phyloP scores from a whole-genome alignment of 2,797 vertebrate genomes.

The Chelidonichthys spinosus region DNA sequence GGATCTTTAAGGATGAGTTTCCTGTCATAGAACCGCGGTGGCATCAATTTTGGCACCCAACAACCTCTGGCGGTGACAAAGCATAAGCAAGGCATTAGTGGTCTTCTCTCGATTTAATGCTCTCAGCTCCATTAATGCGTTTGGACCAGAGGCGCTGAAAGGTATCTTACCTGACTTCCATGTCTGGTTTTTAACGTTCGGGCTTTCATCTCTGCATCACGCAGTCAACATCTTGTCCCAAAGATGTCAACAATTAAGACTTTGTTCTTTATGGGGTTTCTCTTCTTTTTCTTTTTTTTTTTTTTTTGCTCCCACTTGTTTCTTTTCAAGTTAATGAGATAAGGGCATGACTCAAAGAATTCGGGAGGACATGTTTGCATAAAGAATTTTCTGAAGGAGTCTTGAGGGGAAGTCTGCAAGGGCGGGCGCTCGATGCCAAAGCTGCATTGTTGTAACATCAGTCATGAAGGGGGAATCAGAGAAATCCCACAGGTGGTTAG shows the following conservation, averaged over 20 bases:
- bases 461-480: constrained; percentile 39
- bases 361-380: constrained; percentile 64
- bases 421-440: constrained; percentile 49
- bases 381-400: constrained; percentile 75
- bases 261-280: constrained; percentile 24
- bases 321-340: constrained; percentile 67
- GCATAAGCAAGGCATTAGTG: background rate
- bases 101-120: background rate
- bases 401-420: constrained; percentile 49
- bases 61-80: background rate
- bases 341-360: constrained; percentile 66
- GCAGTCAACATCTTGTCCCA: constrained; percentile 15
- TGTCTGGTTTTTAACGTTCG: background rate
- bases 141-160: constrained; percentile 12
- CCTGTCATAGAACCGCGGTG: background rate
- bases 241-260: constrained; percentile 52
- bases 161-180: constrained; percentile 1
- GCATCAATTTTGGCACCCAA: background rate
- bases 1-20: background rate
- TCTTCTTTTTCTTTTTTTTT: background rate
- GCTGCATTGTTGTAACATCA: constrained; percentile 59
- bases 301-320: background rate
- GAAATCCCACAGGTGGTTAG: constrained; percentile 59
- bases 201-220: background rate
- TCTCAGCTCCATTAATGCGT: background rate